phyloP scores from a whole-genome alignment of 1,140 invertebrate genomes.

The Thalassaphorura encarpata region DNA sequence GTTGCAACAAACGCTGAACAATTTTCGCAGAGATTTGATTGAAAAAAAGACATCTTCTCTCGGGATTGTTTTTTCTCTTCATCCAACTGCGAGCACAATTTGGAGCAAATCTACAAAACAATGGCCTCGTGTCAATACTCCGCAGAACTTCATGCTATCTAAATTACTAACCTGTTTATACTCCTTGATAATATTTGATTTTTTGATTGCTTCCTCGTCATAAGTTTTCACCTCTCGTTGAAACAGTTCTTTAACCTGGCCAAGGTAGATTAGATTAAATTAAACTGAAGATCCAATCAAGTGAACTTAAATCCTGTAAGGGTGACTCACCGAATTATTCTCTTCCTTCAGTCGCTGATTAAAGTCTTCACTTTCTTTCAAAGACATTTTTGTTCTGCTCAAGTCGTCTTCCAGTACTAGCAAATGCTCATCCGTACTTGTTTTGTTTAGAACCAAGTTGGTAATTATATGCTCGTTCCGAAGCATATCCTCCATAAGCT shows the following conservation, averaged over 20 bases:
- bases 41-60: slow-evolving; percentile 26
- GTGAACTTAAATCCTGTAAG: no score
- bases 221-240: slow-evolving; percentile 63
- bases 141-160: no score
- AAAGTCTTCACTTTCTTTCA: slow-evolving; percentile 72
- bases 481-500: slow-evolving; percentile 43
- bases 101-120: slow-evolving; percentile 62
- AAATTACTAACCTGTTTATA: slow-evolving; percentile 78
- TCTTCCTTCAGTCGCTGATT: slow-evolving; percentile 67
- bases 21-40: slow-evolving; percentile 26
- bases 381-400: slow-evolving; percentile 56
- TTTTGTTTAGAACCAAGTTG: slow-evolving; percentile 19
- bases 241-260: slow-evolving; percentile 68
- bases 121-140: no score
- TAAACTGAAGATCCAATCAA: slow-evolving; percentile 15
- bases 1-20: slow-evolving; percentile 25
- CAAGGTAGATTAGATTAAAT: neutral
- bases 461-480: slow-evolving; percentile 42
- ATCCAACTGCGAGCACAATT: slow-evolving; percentile 58
- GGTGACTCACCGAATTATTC: slow-evolving; percentile 50
- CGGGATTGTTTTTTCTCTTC: slow-evolving; percentile 53
- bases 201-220: slow-evolving; percentile 60
- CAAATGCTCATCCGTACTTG: slow-evolving; percentile 59
- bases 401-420: slow-evolving; percentile 71
- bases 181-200: slow-evolving; percentile 68